Evolutionary conservation across 1,140 invertebrate genomes (phyloP).

Genomic region (Marisa cornuarietis): DNA sequence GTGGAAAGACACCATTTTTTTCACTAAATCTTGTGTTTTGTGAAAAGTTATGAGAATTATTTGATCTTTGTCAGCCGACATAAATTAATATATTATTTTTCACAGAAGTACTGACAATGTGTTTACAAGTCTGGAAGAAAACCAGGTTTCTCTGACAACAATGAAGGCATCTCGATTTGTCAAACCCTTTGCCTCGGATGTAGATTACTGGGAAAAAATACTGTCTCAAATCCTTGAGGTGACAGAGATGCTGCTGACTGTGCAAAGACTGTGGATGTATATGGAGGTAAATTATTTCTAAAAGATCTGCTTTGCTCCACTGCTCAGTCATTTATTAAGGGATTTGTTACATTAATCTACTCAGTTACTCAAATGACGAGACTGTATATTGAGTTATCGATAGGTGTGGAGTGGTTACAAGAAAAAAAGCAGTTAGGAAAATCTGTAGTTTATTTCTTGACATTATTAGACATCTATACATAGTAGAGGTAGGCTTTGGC

Average conservation of each 20-base stretch:
- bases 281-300: conserved; percentile 72
- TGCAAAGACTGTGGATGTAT: conserved; percentile 84
- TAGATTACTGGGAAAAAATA: conserved; percentile 84
- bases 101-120: conserved; percentile 67
- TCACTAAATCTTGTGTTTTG: background rate
- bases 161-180: conserved; percentile 89
- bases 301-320: too few species aligned
- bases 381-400: too few species aligned
- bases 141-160: conserved; percentile 72
- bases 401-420: too few species aligned
- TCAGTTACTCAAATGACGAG: background rate
- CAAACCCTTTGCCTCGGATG: conserved; percentile 81
- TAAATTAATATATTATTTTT: background rate
- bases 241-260: conserved; percentile 78
- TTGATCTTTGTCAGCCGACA: background rate
- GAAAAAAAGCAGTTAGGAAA: too few species aligned
- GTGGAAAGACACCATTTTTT: too few species aligned
- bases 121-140: conserved; percentile 69
- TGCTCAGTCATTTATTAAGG: too few species aligned
- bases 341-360: too few species aligned
- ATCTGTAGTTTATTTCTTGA: too few species aligned
- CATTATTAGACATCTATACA: too few species aligned
- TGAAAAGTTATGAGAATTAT: background rate
- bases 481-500: too few species aligned
- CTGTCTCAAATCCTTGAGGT: conserved; percentile 81